Evolutionary conservation across 2,888 invertebrate species (phyloP).

Genomic region (Julus scandinavius): DNA sequence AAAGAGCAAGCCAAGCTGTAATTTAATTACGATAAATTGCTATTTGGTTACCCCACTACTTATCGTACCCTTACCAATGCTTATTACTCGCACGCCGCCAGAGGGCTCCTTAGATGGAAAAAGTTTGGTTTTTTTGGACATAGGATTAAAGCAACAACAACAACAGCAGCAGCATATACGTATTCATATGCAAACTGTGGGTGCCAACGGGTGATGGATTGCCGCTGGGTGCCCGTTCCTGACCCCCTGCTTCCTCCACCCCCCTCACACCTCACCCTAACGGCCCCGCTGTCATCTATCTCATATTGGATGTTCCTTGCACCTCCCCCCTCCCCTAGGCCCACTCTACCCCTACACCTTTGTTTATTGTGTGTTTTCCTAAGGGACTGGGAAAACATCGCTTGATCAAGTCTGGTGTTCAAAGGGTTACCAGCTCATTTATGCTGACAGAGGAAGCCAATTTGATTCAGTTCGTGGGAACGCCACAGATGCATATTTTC

Average conservation of each 20-base stretch:
- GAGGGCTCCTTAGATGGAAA: background rate
- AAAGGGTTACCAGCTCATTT: slow-evolving; percentile 32
- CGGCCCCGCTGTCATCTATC: slow-evolving; percentile 15
- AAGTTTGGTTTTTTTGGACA: background rate
- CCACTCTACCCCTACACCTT: slow-evolving; percentile 12
- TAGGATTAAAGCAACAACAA: slow-evolving; percentile 8
- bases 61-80: background rate
- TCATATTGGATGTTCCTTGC: slow-evolving; percentile 5
- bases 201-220: slow-evolving; percentile 42
- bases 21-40: background rate
- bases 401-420: slow-evolving; percentile 29
- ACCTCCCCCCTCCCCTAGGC: background rate
- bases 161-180: background rate
- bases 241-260: background rate
- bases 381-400: slow-evolving; percentile 26
- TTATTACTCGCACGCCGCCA: background rate
- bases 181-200: slow-evolving; percentile 35
- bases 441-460: background rate
- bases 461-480: background rate
- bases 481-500: background rate
- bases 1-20: background rate
- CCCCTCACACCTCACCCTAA: background rate
- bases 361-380: slow-evolving; percentile 29
- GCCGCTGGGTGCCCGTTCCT: slow-evolving; percentile 38
- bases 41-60: background rate